These are phyloP conservation scores for Neodiprion fabricii DNA, from an alignment of 1,140 invertebrate species.

Conservation along the genomic window DNA sequence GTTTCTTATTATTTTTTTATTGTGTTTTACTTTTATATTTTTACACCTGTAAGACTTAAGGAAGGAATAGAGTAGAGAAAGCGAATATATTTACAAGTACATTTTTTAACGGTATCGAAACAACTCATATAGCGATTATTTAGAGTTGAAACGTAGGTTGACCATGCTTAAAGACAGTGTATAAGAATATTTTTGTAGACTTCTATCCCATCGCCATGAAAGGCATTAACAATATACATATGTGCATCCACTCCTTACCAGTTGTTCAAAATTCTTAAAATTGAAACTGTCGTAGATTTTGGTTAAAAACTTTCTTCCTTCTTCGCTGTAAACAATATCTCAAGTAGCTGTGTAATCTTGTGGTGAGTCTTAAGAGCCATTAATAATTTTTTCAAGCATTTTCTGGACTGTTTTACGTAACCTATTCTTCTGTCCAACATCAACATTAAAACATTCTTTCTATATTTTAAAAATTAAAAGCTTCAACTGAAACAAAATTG, in stretches of 20 bases:
- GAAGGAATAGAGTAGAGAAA: no score
- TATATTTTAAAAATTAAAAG: no score
- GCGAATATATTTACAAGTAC: no score
- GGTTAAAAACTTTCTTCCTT: constrained; percentile 59
- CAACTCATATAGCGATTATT: no score
- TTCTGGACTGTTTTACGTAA: constrained; percentile 24
- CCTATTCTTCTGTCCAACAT: no score
- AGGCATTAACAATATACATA: constrained; percentile 6
- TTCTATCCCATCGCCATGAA: constrained; percentile 16
- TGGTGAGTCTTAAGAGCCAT: constrained; percentile 44
- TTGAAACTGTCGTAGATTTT: constrained; percentile 64
- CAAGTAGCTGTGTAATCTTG: constrained; percentile 31
- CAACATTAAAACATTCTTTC: no score
- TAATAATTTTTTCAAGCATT: constrained; percentile 58
- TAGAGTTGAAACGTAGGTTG: no score
- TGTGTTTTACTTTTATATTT: no score
- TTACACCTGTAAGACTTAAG: no score
- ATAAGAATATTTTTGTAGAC: constrained; percentile 13
- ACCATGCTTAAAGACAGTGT: not conserved
- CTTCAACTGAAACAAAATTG: no score
- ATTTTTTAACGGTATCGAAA: no score
- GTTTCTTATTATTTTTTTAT: no score
- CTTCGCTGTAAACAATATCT: constrained; percentile 57
- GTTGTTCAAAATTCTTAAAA: constrained; percentile 58
- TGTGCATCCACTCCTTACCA: constrained; percentile 51